Evolutionary conservation across 2,888 invertebrate genomes (phyloP), one percentile per base, ranked within the genome.

Genomic region (Chloroclysta siterata): DNA sequence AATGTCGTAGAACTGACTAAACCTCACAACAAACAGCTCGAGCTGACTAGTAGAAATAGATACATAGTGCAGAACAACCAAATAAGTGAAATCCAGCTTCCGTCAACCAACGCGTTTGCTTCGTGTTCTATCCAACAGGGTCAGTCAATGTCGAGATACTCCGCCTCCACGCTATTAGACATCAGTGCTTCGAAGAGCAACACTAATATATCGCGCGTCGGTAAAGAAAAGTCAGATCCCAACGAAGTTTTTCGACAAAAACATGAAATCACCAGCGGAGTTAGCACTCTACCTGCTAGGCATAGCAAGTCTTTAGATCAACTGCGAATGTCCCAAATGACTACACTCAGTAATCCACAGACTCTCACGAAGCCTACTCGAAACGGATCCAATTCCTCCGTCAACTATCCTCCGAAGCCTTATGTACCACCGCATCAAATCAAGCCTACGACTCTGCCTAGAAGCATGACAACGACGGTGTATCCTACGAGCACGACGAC

Each of bases 291-390:
- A 50, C 95, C 96, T 0, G 95, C 96, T 0, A 93, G 97, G 60
- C 97, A 97, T 78, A 97, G 97, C 83, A 97, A 97, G 82, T 97
- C 97, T 1, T 85, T 97, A 69, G 97, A 97, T 84, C 97, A 97
- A 74, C 85, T 97, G 52, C 95, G 96, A 73, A 92, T 95, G 8
- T 92, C 93, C 48, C 88, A 93, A 80, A 84, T 89, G 80, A 77
- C 84, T 36, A 86, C 89, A 13, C 72, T 86, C 10, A 88, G 79
- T 70, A 82, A 80, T 64, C 75, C 84, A 58, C 85, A 88, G 78
- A 83, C 82, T 33, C 73, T 90, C 57, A 74, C 83, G 7, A 92
- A 91, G 71, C 85, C 83, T 67, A 67, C 82, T 2, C 84, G 84
- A 75, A 92, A 89, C 74, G 83, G 77, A 73, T 91, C 93, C 5